Conservation (phyloP, 37 sponge, comb jelly and placozoan species). For the Eunapius fragilis region DNA sequence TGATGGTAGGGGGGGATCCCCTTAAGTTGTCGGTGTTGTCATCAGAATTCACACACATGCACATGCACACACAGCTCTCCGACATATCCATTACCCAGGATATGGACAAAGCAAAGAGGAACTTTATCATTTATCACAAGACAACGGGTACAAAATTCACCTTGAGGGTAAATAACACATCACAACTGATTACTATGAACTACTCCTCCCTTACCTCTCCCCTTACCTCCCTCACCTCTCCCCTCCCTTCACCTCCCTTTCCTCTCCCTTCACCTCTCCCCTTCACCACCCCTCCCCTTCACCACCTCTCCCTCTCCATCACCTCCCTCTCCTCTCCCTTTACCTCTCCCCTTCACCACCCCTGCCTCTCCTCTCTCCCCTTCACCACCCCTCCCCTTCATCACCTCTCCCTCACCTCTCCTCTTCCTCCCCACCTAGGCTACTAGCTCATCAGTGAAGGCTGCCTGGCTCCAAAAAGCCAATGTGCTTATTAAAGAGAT, state of each 20-base stretch:
- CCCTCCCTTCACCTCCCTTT: too few species aligned
- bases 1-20: slow-evolving; percentile 29
- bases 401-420: not conserved
- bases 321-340: not conserved
- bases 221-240: slow-evolving; percentile 7
- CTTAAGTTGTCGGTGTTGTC: too few species aligned
- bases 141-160: slow-evolving; percentile 55
- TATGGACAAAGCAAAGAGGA: slow-evolving; percentile 27
- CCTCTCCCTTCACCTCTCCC: too few species aligned
- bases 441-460: not conserved
- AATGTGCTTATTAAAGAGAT: not conserved
- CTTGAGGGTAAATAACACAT: slow-evolving; percentile 3
- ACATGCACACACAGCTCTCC: slow-evolving; percentile 24
- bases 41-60: not conserved
- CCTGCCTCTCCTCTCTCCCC: not conserved
- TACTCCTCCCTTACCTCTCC: slow-evolving; percentile 5
- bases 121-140: slow-evolving; percentile 63
- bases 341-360: not conserved
- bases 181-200: too few species aligned
- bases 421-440: not conserved
- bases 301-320: not conserved
- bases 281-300: not conserved
- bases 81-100: slow-evolving; percentile 53
- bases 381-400: not conserved
- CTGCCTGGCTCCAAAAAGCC: not conserved